phyloP scores from a whole-genome alignment of 2,888 invertebrate species.

The Caenorhabditis drosophilae region DNA sequence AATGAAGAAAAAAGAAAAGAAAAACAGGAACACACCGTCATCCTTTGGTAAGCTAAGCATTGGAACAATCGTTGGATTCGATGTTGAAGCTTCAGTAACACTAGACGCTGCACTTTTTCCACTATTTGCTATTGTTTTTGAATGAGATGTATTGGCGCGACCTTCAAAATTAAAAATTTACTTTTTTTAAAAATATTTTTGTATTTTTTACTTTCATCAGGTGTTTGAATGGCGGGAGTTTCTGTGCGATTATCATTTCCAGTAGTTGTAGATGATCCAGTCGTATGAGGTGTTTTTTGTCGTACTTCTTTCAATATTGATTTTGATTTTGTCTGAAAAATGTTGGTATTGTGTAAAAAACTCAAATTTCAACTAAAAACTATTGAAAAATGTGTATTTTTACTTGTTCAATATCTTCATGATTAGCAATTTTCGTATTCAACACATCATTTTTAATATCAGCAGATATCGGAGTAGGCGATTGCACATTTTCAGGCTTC shows the following conservation, averaged over 20 bases:
- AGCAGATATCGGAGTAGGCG: constrained; percentile 18
- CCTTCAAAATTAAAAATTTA: constrained; percentile 21
- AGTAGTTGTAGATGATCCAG: not conserved
- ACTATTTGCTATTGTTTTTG: constrained; percentile 13
- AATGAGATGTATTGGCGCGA: constrained; percentile 20
- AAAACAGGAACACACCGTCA: constrained; percentile 15
- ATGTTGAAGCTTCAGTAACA: constrained; percentile 3
- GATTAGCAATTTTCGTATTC: constrained; percentile 15
- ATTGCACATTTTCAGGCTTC: not conserved
- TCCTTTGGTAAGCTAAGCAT: constrained; percentile 27
- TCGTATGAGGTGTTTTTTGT: not conserved
- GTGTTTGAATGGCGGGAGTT: constrained; percentile 34
- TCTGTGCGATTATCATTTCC: too few relatives aligned
- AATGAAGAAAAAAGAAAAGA: constrained; percentile 2
- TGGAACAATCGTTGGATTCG: constrained; percentile 21
- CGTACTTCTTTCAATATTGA: not conserved
- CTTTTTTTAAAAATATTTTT: too few relatives aligned
- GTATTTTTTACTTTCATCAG: constrained; percentile 20
- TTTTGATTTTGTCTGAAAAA: not conserved
- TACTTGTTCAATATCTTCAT: constrained; percentile 10
- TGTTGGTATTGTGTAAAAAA: not conserved
- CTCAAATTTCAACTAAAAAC: constrained; percentile 4
- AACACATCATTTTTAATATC: constrained; percentile 16
- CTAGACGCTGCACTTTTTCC: constrained; percentile 10
- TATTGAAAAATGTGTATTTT: not conserved